A percentile compares a stretch with the other conserved stretches of the same genome.
Conservation (phyloP, 1,140 invertebrate species). For the Formica exsecta region DNA sequence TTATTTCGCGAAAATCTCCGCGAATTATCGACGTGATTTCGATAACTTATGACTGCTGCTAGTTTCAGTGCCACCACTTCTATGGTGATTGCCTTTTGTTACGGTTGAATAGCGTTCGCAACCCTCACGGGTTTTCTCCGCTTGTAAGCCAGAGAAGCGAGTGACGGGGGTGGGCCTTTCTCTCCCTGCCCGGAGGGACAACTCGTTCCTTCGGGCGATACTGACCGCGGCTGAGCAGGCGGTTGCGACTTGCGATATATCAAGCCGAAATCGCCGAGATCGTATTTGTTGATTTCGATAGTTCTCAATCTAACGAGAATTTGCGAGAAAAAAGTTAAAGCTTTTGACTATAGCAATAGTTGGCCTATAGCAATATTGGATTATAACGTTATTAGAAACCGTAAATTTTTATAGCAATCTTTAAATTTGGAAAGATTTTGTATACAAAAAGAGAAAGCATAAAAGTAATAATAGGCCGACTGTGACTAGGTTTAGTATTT, state of each 20-base stretch:
- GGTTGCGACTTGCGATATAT: constrained; percentile 71
- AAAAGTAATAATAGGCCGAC: too few relatives aligned
- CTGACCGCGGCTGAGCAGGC: constrained; percentile 78
- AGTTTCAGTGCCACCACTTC: constrained; percentile 79
- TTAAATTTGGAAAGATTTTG: neutral
- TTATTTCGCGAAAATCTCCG: constrained; percentile 53
- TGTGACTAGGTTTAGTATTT: too few relatives aligned
- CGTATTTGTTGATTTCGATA: constrained; percentile 28
- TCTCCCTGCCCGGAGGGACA: constrained; percentile 66
- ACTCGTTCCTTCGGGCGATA: constrained; percentile 76
- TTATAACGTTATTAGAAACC: neutral
- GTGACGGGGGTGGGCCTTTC: constrained; percentile 51
- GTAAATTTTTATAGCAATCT: neutral
- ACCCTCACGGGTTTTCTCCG: constrained; percentile 44
- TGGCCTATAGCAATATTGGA: neutral
- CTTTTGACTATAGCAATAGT: neutral
- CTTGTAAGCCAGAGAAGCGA: constrained; percentile 15
- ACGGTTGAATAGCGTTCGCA: constrained; percentile 78
- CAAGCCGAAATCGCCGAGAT: constrained; percentile 64
- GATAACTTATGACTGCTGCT: constrained; percentile 81
- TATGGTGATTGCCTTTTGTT: constrained; percentile 84
- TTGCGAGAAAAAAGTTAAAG: constrained; percentile 9
- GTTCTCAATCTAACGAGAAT: neutral
- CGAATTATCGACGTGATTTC: constrained; percentile 82
- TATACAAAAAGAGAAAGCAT: neutral